A percentile compares a stretch with the other conserved stretches of the same genome.
Conservation (phyloP, 23 tunicate species). For the Aplidium turbinatum region DNA sequence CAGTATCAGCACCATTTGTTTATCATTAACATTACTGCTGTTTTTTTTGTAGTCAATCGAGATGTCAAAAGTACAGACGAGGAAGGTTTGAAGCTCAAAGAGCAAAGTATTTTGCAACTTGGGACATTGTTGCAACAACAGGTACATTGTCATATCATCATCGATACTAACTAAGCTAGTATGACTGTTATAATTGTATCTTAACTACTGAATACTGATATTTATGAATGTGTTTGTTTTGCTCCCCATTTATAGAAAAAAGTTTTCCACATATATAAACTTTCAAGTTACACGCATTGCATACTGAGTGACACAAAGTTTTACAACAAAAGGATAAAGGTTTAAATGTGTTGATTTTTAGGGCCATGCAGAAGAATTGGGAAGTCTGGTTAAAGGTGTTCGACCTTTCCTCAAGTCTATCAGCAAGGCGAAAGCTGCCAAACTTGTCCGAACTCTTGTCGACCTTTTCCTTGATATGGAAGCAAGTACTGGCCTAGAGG, state of each 20-base stretch:
- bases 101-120: conserved; percentile 84
- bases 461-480: conserved; percentile 99
- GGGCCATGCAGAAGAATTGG: conserved; percentile 92
- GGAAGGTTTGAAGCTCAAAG: conserved; percentile 79
- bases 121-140: conserved; percentile 82
- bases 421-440: conserved; percentile 99
- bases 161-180: no score
- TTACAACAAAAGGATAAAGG: not conserved
- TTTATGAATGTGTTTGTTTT: not conserved
- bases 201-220: not conserved
- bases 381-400: conserved; percentile 81
- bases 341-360: conserved; percentile 18
- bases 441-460: conserved; percentile 94
- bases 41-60: conserved; percentile 50
- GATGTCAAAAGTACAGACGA: conserved; percentile 85
- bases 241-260: no score
- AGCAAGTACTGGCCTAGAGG: conserved; percentile 83
- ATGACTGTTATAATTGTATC: not conserved
- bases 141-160: no score
- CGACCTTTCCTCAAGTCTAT: conserved; percentile 93
- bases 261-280: not conserved
- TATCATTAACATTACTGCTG: no score
- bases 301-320: not conserved
- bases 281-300: not conserved
- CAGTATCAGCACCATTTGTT: no score